Percentiles rank a stretch among this genome's conserved stretches.
These are phyloP conservation scores for Deilephila elpenor DNA, from an alignment of 2,888 invertebrate species.

Conservation along the genomic window DNA sequence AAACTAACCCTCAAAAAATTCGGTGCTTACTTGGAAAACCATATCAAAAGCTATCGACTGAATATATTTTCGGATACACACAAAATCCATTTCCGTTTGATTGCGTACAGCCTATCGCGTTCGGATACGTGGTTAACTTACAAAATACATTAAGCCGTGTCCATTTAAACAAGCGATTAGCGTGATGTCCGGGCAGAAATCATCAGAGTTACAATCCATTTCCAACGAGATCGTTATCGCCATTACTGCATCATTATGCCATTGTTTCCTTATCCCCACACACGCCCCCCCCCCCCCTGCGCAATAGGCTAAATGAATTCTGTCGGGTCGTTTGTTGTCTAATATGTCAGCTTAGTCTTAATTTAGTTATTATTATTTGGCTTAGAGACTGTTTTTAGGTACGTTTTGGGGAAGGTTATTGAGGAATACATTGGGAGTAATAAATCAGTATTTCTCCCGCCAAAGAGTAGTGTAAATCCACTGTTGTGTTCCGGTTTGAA, in stretches of 20 bases:
- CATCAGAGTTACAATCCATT: conserved; percentile 34
- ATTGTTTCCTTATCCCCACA: background rate
- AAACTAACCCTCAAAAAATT: no score
- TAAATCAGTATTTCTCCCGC: no score
- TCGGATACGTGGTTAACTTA: background rate
- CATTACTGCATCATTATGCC: conserved; percentile 35
- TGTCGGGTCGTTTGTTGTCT: background rate
- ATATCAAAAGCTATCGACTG: background rate
- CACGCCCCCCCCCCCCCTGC: background rate
- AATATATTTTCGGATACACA: background rate
- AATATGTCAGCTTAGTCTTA: background rate
- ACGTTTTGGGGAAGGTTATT: no score
- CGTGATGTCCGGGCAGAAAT: background rate
- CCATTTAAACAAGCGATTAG: background rate
- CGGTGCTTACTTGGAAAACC: no score
- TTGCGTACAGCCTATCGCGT: background rate
- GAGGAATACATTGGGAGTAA: no score
- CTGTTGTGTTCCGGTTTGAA: no score
- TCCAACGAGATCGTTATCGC: conserved; percentile 37
- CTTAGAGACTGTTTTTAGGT: no score
- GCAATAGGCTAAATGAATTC: background rate
- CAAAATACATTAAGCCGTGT: background rate
- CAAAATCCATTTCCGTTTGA: background rate
- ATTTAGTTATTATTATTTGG: no score
- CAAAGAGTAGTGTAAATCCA: no score